phyloP scores from a whole-genome alignment of 2,113 vertebrate genomes.

The Mustela lutreola region DNA sequence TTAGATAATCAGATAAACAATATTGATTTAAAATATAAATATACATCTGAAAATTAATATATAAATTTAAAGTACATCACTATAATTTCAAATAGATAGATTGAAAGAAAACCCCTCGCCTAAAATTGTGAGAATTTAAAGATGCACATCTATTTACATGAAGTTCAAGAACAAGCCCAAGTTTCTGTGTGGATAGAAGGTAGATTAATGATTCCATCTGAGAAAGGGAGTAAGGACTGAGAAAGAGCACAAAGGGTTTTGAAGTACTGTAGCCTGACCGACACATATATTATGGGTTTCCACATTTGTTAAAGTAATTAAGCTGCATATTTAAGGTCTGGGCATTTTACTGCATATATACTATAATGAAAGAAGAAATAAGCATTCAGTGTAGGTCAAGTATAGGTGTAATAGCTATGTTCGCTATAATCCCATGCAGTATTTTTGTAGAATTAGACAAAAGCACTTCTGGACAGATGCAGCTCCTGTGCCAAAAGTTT shows the following conservation, averaged over 20 bases:
- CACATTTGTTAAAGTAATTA: background rate
- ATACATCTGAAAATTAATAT: background rate
- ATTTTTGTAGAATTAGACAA: background rate
- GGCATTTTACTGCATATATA: background rate
- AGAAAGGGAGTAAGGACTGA: background rate
- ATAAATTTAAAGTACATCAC: background rate
- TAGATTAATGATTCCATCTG: background rate
- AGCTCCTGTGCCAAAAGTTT: background rate
- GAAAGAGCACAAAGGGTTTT: accelerated
- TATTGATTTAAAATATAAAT: background rate
- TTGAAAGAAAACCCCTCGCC: background rate
- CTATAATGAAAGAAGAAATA: background rate
- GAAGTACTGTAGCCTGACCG: background rate
- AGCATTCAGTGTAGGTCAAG: background rate
- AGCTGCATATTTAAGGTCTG: background rate
- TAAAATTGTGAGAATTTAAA: background rate
- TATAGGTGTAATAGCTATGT: background rate
- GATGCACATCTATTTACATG: background rate
- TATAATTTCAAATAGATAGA: background rate
- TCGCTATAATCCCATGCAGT: accelerated
- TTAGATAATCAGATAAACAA: background rate
- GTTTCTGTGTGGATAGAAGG: background rate
- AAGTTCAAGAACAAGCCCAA: background rate
- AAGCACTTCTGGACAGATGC: background rate
- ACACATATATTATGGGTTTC: background rate